These are phyloP conservation scores for Pagrus major DNA, from an alignment of 2,113 vertebrate genomes.

Conservation along the genomic window DNA sequence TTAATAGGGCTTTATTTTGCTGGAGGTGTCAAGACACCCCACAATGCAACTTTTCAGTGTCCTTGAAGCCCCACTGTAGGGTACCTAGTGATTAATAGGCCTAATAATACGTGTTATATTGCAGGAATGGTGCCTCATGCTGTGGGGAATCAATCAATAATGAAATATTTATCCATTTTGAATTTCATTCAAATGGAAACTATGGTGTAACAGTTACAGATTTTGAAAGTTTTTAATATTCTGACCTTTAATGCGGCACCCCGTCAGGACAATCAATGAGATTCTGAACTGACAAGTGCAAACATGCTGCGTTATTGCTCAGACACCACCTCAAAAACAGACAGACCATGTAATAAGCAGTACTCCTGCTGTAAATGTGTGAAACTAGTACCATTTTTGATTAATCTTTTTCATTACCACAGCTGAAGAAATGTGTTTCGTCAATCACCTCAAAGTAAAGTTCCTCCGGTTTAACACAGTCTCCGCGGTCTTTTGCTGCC, in stretches of 20 bases:
- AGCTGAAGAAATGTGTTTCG: slow-evolving; percentile 23
- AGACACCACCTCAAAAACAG: slow-evolving; percentile 25
- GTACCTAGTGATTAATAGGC: background rate
- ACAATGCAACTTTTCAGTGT: background rate
- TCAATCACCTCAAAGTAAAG: slow-evolving; percentile 26
- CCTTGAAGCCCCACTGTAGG: background rate
- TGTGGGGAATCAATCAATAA: slow-evolving; percentile 32
- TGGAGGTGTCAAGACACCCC: too few relatives aligned
- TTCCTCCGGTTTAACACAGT: background rate
- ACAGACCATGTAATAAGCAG: slow-evolving; percentile 1
- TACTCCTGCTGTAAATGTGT: background rate
- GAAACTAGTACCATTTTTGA: slow-evolving; percentile 21
- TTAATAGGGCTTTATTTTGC: background rate
- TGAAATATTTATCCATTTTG: background rate
- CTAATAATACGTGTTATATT: background rate
- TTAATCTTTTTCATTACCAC: slow-evolving; percentile 36
- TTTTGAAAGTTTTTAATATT: background rate
- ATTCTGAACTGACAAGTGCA: background rate
- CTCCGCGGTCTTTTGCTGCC: slow-evolving; percentile 13
- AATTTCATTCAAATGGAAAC: slow-evolving; percentile 2
- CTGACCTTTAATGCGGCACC: slow-evolving; percentile 6
- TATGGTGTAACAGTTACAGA: background rate
- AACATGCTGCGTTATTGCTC: background rate
- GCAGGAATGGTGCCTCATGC: background rate
- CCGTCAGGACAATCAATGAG: background rate